Conservation (phyloP, 2,888 invertebrate genomes). For the Podotricha telesiphe region DNA sequence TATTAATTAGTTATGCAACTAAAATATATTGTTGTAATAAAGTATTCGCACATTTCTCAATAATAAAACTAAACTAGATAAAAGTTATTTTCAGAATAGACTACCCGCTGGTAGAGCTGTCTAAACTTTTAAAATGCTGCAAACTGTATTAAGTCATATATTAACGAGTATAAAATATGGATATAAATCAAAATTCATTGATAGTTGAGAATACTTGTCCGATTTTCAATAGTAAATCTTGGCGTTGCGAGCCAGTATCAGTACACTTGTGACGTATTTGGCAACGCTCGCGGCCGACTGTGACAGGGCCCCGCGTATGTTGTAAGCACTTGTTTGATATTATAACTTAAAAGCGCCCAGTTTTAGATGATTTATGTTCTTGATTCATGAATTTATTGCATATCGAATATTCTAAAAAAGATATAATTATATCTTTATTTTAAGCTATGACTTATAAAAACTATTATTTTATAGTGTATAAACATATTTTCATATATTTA, state of each 20-base stretch:
- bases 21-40: background rate
- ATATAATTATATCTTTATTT: background rate
- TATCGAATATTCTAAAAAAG: background rate
- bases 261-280: slow-evolving; percentile 77
- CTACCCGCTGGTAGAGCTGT: background rate
- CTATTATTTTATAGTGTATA: too few species aligned
- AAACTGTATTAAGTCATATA: slow-evolving; percentile 20
- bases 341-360: slow-evolving; percentile 34
- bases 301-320: slow-evolving; percentile 60
- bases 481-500: too few species aligned
- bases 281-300: slow-evolving; percentile 75
- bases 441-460: background rate
- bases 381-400: slow-evolving; percentile 15
- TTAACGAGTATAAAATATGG: slow-evolving; percentile 12
- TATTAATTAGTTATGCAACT: too few species aligned
- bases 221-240: slow-evolving; percentile 39
- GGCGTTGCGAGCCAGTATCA: slow-evolving; percentile 48
- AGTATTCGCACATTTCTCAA: background rate
- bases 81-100: slow-evolving; percentile 11
- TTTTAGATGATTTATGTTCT: slow-evolving; percentile 31
- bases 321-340: slow-evolving; percentile 46
- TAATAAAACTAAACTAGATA: slow-evolving; percentile 1
- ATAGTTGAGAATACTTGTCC: slow-evolving; percentile 26
- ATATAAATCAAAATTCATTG: slow-evolving; percentile 24
- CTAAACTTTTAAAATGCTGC: slow-evolving; percentile 3